Evolutionary conservation across 2,888 invertebrate species (phyloP).

Genomic region (Tetanocera ferruginea): DNA sequence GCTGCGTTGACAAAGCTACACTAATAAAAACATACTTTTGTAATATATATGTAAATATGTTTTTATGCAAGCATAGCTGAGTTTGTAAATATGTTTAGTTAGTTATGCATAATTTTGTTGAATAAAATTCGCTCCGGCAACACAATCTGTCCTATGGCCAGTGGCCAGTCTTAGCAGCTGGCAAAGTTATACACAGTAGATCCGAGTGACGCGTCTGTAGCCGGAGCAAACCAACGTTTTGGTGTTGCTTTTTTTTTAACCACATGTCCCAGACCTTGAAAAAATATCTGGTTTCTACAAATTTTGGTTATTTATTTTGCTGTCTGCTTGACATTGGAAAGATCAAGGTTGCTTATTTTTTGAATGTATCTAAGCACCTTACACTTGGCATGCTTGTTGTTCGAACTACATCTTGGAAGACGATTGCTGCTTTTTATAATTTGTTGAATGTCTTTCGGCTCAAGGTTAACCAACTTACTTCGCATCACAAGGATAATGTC

Average conservation of each 20-base stretch:
- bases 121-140: neutral
- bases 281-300: neutral
- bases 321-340: constrained; percentile 3
- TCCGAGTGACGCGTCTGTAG: neutral
- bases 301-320: neutral
- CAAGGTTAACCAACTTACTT: too few relatives aligned
- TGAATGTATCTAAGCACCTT: neutral
- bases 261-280: constrained; percentile 19
- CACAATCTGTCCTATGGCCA: neutral
- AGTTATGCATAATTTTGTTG: neutral
- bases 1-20: constrained; percentile 12
- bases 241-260: constrained; percentile 6
- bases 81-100: too few relatives aligned
- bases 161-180: neutral
- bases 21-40: neutral
- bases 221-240: neutral
- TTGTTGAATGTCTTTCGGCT: too few relatives aligned
- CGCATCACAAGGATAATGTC: too few relatives aligned
- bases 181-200: neutral
- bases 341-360: neutral
- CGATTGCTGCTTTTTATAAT: too few relatives aligned
- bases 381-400: neutral
- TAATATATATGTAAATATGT: neutral
- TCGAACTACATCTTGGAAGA: too few relatives aligned
- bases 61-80: neutral